Evolutionary conservation across 2,888 invertebrate genomes (phyloP).

Genomic region (Galeopsomyia nigrocyanea): DNA sequence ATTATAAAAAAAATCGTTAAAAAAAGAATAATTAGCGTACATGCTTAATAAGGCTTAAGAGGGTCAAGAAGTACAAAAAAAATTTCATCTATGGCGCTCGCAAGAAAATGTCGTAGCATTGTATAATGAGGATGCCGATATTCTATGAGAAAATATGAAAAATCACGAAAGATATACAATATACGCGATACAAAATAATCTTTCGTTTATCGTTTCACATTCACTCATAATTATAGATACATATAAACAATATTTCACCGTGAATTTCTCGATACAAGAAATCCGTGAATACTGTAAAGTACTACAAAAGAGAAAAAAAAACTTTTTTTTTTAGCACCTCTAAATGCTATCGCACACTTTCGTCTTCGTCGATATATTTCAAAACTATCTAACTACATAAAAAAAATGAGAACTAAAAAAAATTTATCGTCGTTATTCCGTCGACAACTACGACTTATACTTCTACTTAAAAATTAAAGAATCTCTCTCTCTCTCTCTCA

Average conservation of each 20-base stretch:
- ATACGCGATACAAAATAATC: not conserved
- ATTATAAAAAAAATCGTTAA: constrained; percentile 42
- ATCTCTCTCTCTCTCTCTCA: too few species aligned
- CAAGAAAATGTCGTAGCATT: constrained; percentile 38
- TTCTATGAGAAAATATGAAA: constrained; percentile 6
- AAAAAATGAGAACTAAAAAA: too few species aligned
- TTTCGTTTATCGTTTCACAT: not conserved
- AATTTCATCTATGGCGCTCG: constrained; percentile 33
- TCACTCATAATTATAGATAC: too few species aligned
- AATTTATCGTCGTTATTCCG: too few species aligned
- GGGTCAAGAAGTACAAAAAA: constrained; percentile 42
- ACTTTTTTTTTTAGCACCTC: too few species aligned
- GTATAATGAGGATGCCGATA: constrained; percentile 7
- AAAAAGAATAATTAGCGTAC: constrained; percentile 48
- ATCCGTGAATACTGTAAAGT: constrained; percentile 44
- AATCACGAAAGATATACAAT: too few species aligned
- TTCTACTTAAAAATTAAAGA: too few species aligned
- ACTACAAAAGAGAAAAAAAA: too few species aligned
- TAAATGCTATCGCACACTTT: too few species aligned
- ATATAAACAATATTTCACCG: constrained; percentile 36
- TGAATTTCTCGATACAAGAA: constrained; percentile 40
- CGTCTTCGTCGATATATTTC: too few species aligned
- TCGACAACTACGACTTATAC: too few species aligned
- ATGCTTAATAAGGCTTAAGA: constrained; percentile 40
- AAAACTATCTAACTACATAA: too few species aligned